phyloP scores from a whole-genome alignment of 2,113 vertebrate species.

The Cavia aperea region DNA sequence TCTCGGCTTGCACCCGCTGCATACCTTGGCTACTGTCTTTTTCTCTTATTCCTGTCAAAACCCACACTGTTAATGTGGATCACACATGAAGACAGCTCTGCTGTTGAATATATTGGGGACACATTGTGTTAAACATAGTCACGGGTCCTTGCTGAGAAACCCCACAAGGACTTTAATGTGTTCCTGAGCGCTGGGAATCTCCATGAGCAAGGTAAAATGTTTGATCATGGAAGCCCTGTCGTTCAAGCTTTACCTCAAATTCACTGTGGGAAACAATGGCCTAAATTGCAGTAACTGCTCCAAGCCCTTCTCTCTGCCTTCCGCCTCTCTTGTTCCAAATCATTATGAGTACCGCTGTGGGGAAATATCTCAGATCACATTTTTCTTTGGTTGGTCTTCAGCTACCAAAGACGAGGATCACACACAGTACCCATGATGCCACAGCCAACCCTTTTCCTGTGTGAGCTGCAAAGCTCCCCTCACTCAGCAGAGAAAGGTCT shows the following conservation, averaged over 20 bases:
- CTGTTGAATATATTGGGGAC: neutral
- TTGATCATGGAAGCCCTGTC: neutral
- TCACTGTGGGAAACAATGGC: constrained; percentile 23
- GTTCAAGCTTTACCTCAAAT: constrained; percentile 39
- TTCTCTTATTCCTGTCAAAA: neutral
- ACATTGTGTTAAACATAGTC: neutral
- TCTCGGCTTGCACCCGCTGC: neutral
- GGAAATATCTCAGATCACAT: neutral
- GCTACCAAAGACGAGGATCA: neutral
- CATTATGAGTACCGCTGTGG: neutral
- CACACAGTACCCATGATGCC: neutral
- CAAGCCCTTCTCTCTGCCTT: neutral
- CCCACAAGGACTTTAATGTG: constrained; percentile 6
- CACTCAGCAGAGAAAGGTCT: neutral
- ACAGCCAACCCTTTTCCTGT: neutral
- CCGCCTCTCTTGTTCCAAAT: neutral
- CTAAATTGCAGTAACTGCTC: constrained; percentile 21
- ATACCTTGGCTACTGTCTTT: neutral
- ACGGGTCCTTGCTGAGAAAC: neutral
- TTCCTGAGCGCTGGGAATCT: neutral
- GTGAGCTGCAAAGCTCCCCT: neutral
- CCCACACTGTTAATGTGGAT: neutral
- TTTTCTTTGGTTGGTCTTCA: neutral
- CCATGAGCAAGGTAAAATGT: constrained; percentile 24
- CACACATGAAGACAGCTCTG: neutral